Evolutionary conservation across 2,113 vertebrate species (phyloP).

Genomic region (Todiramphus chloris): DNA sequence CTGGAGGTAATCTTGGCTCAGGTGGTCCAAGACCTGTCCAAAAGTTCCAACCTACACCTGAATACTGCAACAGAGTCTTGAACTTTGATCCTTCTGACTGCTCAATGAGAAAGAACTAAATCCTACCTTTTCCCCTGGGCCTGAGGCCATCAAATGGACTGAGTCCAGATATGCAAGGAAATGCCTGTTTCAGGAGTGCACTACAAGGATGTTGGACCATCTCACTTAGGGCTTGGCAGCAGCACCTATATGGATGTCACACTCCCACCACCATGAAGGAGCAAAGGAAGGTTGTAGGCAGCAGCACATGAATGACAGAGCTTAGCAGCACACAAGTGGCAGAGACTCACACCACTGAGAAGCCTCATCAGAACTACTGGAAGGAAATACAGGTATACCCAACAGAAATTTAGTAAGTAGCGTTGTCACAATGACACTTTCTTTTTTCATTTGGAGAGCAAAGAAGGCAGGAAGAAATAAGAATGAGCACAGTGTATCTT

Average conservation of each 20-base stretch:
- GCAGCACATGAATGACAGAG: background rate
- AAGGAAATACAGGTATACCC: background rate
- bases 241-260: background rate
- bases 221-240: background rate
- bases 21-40: background rate
- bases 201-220: rapidly evolving
- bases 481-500: background rate
- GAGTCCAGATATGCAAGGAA: background rate
- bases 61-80: background rate
- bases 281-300: background rate
- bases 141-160: background rate
- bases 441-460: background rate
- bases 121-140: background rate
- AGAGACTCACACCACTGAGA: background rate
- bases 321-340: no score
- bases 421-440: background rate
- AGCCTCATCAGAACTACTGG: background rate
- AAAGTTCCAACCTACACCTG: background rate
- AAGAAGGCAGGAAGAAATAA: background rate
- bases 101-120: background rate
- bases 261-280: background rate
- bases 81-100: background rate
- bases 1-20: background rate
- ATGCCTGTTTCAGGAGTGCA: background rate
- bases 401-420: background rate